These are phyloP conservation scores for Campylomormyrus tamandua DNA, from an alignment of 2,113 vertebrate species.

Conservation along the genomic window DNA sequence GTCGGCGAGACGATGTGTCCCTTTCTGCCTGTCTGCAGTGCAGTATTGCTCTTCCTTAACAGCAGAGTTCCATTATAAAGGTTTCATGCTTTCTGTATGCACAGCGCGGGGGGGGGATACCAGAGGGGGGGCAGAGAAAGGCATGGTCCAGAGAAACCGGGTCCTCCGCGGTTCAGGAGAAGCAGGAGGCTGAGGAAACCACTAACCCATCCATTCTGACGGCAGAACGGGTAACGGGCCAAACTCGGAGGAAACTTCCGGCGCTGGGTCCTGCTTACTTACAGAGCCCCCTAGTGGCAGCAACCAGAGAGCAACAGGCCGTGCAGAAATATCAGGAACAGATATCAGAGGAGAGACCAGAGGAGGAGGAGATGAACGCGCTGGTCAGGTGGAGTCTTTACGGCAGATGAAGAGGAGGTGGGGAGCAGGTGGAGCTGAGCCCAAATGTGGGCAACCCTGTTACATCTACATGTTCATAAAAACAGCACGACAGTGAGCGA, in stretches of 20 bases:
- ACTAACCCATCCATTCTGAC: neutral
- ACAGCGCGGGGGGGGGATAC: too few relatives aligned
- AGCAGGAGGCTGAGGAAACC: neutral
- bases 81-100: constrained; percentile 19
- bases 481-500: neutral
- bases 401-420: neutral
- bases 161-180: neutral
- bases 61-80: constrained; percentile 35
- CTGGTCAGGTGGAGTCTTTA: neutral
- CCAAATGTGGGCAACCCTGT: neutral
- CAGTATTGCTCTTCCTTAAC: constrained; percentile 46
- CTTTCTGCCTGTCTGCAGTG: constrained; percentile 12
- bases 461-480: neutral
- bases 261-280: neutral
- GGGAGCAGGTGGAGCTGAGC: neutral
- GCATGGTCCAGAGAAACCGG: neutral
- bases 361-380: neutral
- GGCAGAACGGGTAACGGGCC: neutral
- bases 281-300: neutral
- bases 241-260: neutral
- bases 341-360: neutral
- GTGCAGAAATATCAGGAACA: neutral
- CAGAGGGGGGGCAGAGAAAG: neutral
- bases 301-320: neutral
- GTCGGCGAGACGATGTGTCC: neutral